Percentiles rank a stretch among this genome's conserved stretches.
These are phyloP conservation scores for Eublepharis macularius DNA, from an alignment of 2,113 vertebrate species.

Conservation along the genomic window DNA sequence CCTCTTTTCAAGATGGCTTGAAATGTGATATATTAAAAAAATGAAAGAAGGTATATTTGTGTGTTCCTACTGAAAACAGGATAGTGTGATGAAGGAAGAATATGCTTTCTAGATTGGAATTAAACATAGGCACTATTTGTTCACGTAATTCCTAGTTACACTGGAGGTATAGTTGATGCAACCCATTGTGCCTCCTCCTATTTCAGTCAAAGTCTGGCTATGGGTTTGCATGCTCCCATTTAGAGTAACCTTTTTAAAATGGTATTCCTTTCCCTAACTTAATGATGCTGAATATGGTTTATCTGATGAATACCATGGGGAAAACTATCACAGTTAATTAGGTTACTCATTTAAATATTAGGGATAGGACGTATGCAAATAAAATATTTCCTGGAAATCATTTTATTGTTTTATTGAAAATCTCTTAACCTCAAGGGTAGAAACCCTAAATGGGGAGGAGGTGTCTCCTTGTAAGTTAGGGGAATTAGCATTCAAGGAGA, in stretches of 20 bases:
- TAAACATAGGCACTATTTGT: neutral
- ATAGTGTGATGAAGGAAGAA: neutral
- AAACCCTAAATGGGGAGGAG: no score
- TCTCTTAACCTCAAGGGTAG: constrained; percentile 1
- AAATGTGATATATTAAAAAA: no score
- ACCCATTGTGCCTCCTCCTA: neutral
- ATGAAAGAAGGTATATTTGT: no score
- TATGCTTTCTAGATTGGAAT: neutral
- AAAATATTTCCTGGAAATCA: constrained; percentile 8
- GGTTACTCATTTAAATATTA: constrained; percentile 26
- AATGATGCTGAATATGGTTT: neutral
- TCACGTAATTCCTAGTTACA: neutral
- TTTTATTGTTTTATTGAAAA: constrained; percentile 30
- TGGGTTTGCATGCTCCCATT: neutral
- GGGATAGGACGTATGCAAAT: constrained; percentile 12
- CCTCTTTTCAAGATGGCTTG: no score
- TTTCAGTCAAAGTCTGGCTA: neutral
- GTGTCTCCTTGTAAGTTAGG: no score
- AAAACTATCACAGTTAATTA: constrained; percentile 16
- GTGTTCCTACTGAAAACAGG: neutral
- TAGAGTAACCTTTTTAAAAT: neutral
- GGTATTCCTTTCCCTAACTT: neutral
- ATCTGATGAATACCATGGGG: neutral
- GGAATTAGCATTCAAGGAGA: no score
- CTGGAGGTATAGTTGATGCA: neutral